Percentiles rank a stretch among this genome's conserved stretches.
phyloP scores from a whole-genome alignment of 2,888 invertebrate species.

The Apamea epomidion region DNA sequence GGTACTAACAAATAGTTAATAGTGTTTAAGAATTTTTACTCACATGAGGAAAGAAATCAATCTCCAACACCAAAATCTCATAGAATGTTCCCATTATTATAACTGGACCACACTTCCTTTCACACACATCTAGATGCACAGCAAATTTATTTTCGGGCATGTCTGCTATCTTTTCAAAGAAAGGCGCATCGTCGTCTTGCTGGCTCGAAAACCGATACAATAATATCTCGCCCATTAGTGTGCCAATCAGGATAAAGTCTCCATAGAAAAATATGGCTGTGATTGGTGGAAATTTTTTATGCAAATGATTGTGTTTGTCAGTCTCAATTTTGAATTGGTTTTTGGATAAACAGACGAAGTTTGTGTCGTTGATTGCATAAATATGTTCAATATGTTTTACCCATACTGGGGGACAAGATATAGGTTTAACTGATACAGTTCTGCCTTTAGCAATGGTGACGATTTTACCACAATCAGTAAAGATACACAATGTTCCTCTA shows the following conservation, averaged over 20 bases:
- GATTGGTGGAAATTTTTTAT: conserved; percentile 83
- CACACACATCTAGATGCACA: conserved; percentile 82
- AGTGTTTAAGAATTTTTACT: no score
- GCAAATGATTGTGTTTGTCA: conserved; percentile 79
- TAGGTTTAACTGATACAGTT: conserved; percentile 66
- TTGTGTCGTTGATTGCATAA: conserved; percentile 77
- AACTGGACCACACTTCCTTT: conserved; percentile 80
- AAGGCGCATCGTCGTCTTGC: conserved; percentile 72
- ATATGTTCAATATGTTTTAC: conserved; percentile 80
- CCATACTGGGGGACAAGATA: conserved; percentile 81
- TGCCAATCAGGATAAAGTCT: conserved; percentile 81
- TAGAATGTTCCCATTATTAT: conserved; percentile 81
- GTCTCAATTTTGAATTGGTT: conserved; percentile 84
- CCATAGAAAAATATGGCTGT: conserved; percentile 85
- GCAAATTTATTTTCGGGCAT: conserved; percentile 83
- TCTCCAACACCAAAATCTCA: conserved; percentile 78
- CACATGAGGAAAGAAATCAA: conserved; percentile 82
- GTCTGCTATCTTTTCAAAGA: conserved; percentile 77
- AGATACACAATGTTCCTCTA: conserved; percentile 73
- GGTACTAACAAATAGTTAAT: not conserved
- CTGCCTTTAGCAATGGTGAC: conserved; percentile 72
- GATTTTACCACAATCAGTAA: conserved; percentile 83
- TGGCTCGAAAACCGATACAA: conserved; percentile 82
- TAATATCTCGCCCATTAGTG: conserved; percentile 78
- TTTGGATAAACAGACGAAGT: conserved; percentile 83